phyloP scores from a whole-genome alignment of 1,140 invertebrate species.

The Lepidostoma basale region DNA sequence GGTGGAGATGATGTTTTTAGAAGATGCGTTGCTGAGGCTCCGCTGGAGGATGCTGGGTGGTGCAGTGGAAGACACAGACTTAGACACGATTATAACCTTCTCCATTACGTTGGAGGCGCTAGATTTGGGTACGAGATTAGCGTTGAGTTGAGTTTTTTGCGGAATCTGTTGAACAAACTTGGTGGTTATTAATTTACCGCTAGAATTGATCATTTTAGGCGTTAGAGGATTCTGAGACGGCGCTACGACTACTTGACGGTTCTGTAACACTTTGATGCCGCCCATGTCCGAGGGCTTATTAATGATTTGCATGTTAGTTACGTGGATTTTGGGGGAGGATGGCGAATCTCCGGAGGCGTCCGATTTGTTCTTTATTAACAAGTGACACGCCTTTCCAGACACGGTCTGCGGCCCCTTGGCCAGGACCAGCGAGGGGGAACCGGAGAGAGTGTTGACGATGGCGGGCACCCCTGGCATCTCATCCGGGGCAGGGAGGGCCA shows the following conservation, averaged over 20 bases:
- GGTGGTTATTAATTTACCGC: conserved; percentile 55
- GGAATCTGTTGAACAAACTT: conserved; percentile 55
- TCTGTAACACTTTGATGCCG: conserved; percentile 54
- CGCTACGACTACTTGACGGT: conserved; percentile 54
- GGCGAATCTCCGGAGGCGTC: conserved; percentile 48
- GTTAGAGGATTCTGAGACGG: conserved; percentile 48
- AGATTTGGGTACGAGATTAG: conserved; percentile 29
- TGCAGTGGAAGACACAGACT: conserved; percentile 52
- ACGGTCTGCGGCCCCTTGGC: conserved; percentile 48
- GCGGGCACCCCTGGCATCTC: conserved; percentile 7
- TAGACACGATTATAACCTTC: conserved; percentile 60
- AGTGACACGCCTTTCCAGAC: conserved; percentile 53
- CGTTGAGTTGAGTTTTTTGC: conserved; percentile 48
- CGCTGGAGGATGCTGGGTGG: conserved; percentile 47
- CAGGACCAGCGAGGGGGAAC: conserved; percentile 48
- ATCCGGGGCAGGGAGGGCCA: conserved; percentile 51
- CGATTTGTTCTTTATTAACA: conserved; percentile 54
- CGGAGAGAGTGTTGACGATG: conserved; percentile 25
- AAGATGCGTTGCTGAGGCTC: conserved; percentile 45
- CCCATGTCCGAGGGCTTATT: conserved; percentile 53
- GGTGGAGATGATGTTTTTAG: conserved; percentile 54
- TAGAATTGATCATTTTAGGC: conserved; percentile 52
- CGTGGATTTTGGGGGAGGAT: conserved; percentile 51
- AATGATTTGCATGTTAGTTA: conserved; percentile 56
- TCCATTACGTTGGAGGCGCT: conserved; percentile 44